Evolutionary conservation across 2,797 vertebrate genomes (phyloP).

Genomic region (Acrossocheilus wenchowensis): DNA sequence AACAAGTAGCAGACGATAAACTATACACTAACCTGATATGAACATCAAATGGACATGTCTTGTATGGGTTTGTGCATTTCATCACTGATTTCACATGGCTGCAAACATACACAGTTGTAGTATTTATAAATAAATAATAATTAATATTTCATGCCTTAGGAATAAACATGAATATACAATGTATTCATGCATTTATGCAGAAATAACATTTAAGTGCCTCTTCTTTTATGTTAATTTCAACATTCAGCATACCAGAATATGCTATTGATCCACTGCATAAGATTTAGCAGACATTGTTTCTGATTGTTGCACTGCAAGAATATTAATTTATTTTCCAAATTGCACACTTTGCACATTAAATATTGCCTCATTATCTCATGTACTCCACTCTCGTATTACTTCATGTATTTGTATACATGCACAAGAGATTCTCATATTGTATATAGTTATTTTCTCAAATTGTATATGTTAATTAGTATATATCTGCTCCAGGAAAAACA

Average conservation of each 20-base stretch:
- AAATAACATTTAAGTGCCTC: background rate
- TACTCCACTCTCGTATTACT: background rate
- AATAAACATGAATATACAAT: background rate
- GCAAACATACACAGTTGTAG: background rate
- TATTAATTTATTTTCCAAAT: background rate
- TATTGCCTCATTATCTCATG: background rate
- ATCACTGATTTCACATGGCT: background rate
- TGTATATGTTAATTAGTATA: background rate
- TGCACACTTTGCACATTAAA: background rate
- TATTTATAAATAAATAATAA: background rate
- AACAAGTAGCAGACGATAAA: background rate
- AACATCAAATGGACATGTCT: background rate
- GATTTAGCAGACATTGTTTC: background rate
- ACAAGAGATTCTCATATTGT: background rate
- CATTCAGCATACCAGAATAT: background rate
- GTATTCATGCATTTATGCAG: background rate
- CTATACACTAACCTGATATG: background rate
- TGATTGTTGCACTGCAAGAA: background rate
- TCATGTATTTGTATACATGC: background rate
- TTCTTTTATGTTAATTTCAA: background rate
- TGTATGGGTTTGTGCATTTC: background rate
- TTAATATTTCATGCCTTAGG: background rate
- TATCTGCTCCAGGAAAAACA: background rate
- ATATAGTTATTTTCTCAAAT: background rate
- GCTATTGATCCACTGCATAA: background rate